Evolutionary conservation across 2,113 vertebrate species (phyloP), one percentile per base, ranked within the genome.

Genomic region (Engystomops pustulosus): DNA sequence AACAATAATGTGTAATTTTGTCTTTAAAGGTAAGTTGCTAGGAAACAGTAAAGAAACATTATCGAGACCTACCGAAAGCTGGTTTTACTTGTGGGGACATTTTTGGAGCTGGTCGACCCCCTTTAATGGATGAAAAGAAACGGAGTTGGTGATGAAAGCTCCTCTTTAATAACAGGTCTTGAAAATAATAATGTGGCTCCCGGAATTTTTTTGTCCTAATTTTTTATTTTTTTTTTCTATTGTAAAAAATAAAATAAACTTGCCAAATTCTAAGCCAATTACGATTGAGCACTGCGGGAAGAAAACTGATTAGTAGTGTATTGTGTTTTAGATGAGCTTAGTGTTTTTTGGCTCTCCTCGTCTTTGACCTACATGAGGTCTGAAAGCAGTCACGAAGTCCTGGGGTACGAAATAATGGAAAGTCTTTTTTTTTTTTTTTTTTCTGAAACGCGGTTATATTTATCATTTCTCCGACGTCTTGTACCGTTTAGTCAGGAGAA

Each of bases 281-380:
- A 68, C 14, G 32, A 68, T 53, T 44, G 77, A 30, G 58, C 18
- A 8, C 55, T 41, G 72, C 25, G 15, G 74, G 60, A 77, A 78
- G 82, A 74, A 84, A 69, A 14, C 82, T 84, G 81, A 84, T 84
- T 84, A 84, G 74, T 27, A 30, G 45, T 25, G 34, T 49, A 84
- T 84, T 84, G 82, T 84, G 74, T 55, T 84, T 68, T 55, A 53
- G 60, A 77, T 84, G 82, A 83, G 77, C 72, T 76, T 84, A 51
- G 62, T 77, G 72, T 25, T 84, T 84, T 78, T 77, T 84, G 82
- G 82, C 82, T 69, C 60, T 41, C n/a, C 45, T 84, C 82, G 27
- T 78, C 68, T 77, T 68, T 84, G 82, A 84, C 82, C 82, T 78
- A 78, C 82, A 84, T 84, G 82, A 44, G 72, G 82, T 84, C 82